Percentiles rank a stretch among this genome's conserved stretches.
Conservation (phyloP, 1,140 invertebrate species). For the Drosophila bocki region DNA sequence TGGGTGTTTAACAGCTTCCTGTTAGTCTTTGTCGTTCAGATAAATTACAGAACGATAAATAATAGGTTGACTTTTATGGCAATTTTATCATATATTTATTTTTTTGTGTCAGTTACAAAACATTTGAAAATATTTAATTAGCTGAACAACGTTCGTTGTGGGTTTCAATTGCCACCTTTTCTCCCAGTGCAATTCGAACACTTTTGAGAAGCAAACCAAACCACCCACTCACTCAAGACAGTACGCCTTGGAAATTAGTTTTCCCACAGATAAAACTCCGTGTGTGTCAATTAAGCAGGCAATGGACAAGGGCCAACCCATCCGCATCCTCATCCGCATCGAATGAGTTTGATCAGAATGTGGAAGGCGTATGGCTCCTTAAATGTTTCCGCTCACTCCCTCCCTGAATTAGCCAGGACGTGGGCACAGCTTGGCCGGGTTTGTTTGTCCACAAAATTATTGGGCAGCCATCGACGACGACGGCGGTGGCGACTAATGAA, state of each 20-base stretch:
- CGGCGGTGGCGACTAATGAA: conserved; percentile 65
- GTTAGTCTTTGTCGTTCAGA: not conserved
- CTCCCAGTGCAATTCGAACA: not conserved
- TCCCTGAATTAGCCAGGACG: conserved; percentile 12
- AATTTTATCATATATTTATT: not conserved
- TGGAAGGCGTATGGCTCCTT: conserved; percentile 65
- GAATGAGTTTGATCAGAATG: conserved; percentile 78
- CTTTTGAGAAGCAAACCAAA: conserved; percentile 7
- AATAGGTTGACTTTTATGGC: not conserved
- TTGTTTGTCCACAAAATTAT: conserved; percentile 68
- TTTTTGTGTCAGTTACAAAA: not conserved
- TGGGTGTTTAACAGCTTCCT: not conserved
- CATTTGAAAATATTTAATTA: not conserved
- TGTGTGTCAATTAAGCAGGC: conserved; percentile 75
- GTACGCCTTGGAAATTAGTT: conserved; percentile 76
- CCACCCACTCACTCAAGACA: conserved; percentile 36
- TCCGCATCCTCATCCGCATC: conserved; percentile 35
- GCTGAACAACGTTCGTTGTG: not conserved
- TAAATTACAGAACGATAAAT: not conserved
- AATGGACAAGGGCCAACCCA: conserved; percentile 43
- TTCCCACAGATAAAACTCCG: conserved; percentile 78
- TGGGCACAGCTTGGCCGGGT: conserved; percentile 16
- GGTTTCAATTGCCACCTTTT: not conserved
- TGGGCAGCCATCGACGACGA: conserved; percentile 43
- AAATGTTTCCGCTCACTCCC: conserved; percentile 55